These are phyloP conservation scores for Saccopteryx bilineata DNA, from an alignment of 2,113 vertebrate species.

Conservation along the genomic window DNA sequence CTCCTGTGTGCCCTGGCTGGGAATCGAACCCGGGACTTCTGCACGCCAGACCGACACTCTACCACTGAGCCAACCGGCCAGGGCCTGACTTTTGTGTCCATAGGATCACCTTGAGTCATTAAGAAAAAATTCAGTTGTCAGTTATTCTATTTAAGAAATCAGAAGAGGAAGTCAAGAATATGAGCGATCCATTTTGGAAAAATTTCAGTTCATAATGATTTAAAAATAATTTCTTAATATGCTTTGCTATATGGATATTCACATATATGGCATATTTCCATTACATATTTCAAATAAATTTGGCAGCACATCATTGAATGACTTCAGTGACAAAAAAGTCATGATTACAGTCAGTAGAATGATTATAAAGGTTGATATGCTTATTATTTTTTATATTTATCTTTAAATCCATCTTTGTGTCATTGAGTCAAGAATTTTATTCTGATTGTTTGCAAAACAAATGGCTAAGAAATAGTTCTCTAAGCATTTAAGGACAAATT, in stretches of 20 bases:
- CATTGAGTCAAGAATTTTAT: conserved; percentile 41
- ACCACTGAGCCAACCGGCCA: no score
- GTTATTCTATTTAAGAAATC: conserved; percentile 16
- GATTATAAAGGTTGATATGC: neutral
- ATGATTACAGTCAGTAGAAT: neutral
- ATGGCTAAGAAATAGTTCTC: neutral
- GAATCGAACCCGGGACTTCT: no score
- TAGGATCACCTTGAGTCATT: neutral
- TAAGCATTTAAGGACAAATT: conserved; percentile 3
- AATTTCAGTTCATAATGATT: conserved; percentile 38
- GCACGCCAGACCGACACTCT: no score
- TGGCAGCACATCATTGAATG: neutral
- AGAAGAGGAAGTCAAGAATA: neutral
- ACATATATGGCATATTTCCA: neutral
- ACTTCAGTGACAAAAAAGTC: conserved; percentile 25
- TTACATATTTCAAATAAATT: conserved; percentile 4
- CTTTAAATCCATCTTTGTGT: conserved; percentile 30
- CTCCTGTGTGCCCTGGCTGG: no score
- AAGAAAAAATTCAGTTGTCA: conserved; percentile 2
- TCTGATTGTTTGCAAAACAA: conserved; percentile 58
- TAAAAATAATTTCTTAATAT: conserved; percentile 12
- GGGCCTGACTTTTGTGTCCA: neutral
- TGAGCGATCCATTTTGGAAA: conserved; percentile 48
- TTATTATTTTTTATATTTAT: conserved; percentile 42
- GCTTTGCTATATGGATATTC: conserved; percentile 41